phyloP scores from a whole-genome alignment of 2,888 invertebrate genomes.

The Cremastinae sp. region DNA sequence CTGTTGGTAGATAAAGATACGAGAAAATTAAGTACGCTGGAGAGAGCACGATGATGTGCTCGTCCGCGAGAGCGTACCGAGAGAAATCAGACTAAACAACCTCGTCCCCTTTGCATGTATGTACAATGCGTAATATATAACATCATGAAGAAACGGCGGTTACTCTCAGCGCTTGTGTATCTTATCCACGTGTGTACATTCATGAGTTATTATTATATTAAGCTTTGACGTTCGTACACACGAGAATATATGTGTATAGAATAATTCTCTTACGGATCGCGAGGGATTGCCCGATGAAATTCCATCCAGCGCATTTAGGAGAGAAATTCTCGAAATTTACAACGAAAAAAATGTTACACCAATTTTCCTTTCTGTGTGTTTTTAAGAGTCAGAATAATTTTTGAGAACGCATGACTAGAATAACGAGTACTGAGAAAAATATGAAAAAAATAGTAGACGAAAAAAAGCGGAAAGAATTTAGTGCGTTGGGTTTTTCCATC shows the following conservation, averaged over 20 bases:
- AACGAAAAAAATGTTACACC: neutral
- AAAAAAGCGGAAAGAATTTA: neutral
- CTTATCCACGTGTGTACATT: conserved; percentile 32
- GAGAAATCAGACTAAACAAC: conserved; percentile 57
- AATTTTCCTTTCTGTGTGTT: no score
- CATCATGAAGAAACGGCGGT: conserved; percentile 51
- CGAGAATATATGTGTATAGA: conserved; percentile 10
- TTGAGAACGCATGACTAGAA: no score
- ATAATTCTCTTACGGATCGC: conserved; percentile 9
- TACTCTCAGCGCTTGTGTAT: conserved; percentile 33
- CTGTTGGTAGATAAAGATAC: neutral
- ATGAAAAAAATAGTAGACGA: neutral
- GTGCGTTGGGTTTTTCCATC: neutral
- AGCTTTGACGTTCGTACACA: conserved; percentile 34
- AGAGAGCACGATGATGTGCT: conserved; percentile 6
- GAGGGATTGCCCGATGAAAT: conserved; percentile 7
- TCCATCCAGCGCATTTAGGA: conserved; percentile 9
- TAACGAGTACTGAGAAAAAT: no score
- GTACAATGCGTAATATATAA: conserved; percentile 56
- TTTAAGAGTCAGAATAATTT: no score
- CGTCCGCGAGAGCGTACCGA: conserved; percentile 43
- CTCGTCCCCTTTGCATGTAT: conserved; percentile 52
- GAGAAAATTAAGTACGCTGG: conserved; percentile 16
- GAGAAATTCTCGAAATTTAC: neutral
- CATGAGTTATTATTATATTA: conserved; percentile 53